Evolutionary conservation across 2,888 invertebrate genomes (phyloP).

Genomic region (Rutpela maculata): DNA sequence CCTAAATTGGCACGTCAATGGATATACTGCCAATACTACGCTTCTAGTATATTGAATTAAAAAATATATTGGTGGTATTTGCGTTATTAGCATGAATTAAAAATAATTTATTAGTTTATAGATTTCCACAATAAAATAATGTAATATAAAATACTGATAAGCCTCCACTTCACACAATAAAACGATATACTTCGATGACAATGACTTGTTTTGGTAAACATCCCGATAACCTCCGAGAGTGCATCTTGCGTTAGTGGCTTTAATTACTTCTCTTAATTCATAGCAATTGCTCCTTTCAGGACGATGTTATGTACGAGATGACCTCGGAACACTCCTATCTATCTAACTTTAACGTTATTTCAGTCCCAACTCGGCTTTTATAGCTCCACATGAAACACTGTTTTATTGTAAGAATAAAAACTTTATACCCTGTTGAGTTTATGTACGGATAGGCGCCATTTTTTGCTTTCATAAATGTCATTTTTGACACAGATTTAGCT

Average conservation of each 20-base stretch:
- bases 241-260: constrained; percentile 37
- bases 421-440: neutral
- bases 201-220: constrained; percentile 43
- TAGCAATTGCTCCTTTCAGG: constrained; percentile 28
- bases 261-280: constrained; percentile 43
- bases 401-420: constrained; percentile 4
- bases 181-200: constrained; percentile 17
- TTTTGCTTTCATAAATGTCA: neutral
- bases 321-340: constrained; percentile 18
- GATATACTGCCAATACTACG: too few species aligned
- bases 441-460: constrained; percentile 2
- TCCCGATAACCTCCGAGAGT: constrained; percentile 43
- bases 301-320: constrained; percentile 11
- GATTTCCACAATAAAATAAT: neutral
- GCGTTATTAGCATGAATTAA: neutral
- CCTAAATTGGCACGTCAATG: too few species aligned
- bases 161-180: neutral
- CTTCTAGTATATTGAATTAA: too few species aligned
- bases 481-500: neutral
- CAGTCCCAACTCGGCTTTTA: neutral
- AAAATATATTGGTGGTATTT: too few species aligned
- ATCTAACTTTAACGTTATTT: constrained; percentile 9
- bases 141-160: constrained; percentile 7
- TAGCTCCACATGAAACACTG: constrained; percentile 9
- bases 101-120: neutral